These are phyloP conservation scores for Xenopus borealis DNA, from an alignment of 2,113 vertebrate genomes.

Conservation along the genomic window DNA sequence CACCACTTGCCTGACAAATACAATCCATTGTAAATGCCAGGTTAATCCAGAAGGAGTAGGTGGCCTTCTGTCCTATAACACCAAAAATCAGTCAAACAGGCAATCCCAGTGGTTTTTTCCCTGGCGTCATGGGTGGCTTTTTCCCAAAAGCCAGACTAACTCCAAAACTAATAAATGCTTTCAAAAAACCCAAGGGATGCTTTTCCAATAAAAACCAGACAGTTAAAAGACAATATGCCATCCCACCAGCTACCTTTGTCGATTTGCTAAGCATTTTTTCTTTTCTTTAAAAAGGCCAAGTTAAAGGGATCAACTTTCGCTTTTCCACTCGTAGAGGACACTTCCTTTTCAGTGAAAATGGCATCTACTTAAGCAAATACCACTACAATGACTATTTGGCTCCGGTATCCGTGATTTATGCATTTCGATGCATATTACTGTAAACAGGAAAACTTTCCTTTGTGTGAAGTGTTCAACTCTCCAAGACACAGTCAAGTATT, in stretches of 20 bases:
- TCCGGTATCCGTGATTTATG: constrained; percentile 77
- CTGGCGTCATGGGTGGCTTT: constrained; percentile 51
- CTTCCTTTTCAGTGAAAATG: constrained; percentile 65
- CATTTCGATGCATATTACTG: constrained; percentile 77
- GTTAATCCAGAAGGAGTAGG: constrained; percentile 71
- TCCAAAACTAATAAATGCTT: constrained; percentile 53
- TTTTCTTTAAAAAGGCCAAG: constrained; percentile 69
- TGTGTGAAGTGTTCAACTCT: constrained; percentile 4
- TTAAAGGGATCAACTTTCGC: constrained; percentile 83
- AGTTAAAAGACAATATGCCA: constrained; percentile 60
- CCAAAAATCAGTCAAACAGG: constrained; percentile 57
- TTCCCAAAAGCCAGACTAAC: constrained; percentile 58
- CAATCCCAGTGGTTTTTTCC: constrained; percentile 53
- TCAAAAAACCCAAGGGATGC: constrained; percentile 47
- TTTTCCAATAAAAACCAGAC: constrained; percentile 63
- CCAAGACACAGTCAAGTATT: constrained; percentile 15
- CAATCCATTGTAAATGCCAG: constrained; percentile 98
- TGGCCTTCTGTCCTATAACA: constrained; percentile 59
- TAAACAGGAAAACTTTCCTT: constrained; percentile 55
- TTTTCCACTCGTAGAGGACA: constrained; percentile 58
- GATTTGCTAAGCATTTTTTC: constrained; percentile 54
- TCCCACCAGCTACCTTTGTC: constrained; percentile 54
- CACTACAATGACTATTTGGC: constrained; percentile 45
- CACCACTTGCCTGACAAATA: constrained; percentile 78
- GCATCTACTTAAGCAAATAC: constrained; percentile 45